Evolutionary conservation across 2,888 invertebrate genomes (phyloP).

Genomic region (Gymnocheta viridis): DNA sequence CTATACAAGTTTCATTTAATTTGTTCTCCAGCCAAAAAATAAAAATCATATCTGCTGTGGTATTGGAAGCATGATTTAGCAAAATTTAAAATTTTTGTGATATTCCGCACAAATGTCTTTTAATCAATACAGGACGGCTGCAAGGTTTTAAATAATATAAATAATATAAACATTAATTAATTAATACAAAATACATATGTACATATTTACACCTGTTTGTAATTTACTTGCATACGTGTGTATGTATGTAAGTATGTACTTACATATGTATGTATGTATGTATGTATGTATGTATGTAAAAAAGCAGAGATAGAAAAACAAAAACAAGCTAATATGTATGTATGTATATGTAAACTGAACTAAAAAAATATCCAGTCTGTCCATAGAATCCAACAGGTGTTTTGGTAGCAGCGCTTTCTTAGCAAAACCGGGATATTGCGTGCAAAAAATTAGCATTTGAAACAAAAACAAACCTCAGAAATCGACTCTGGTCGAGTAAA

Average conservation of each 20-base stretch:
- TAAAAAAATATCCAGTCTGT: no score
- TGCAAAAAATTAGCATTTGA: no score
- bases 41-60: neutral
- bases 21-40: neutral
- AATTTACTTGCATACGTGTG: neutral
- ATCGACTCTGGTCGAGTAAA: no score
- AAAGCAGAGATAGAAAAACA: no score
- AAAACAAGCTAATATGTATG: no score
- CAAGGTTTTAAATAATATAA: neutral
- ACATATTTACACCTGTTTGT: conserved; percentile 30
- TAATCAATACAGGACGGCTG: neutral
- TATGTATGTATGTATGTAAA: no score
- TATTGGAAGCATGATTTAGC: neutral
- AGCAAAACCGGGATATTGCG: no score
- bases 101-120: neutral
- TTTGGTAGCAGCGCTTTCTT: no score
- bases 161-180: neutral
- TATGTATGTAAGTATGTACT: neutral
- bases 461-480: no score
- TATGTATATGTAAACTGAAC: no score
- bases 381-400: no score
- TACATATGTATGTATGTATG: no score
- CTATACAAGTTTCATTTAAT: neutral
- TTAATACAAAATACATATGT: neutral
- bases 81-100: neutral